Evolutionary conservation across 2,888 invertebrate genomes (phyloP), one percentile per base, ranked within the genome.

Genomic region (Platynereis dumerilii): DNA sequence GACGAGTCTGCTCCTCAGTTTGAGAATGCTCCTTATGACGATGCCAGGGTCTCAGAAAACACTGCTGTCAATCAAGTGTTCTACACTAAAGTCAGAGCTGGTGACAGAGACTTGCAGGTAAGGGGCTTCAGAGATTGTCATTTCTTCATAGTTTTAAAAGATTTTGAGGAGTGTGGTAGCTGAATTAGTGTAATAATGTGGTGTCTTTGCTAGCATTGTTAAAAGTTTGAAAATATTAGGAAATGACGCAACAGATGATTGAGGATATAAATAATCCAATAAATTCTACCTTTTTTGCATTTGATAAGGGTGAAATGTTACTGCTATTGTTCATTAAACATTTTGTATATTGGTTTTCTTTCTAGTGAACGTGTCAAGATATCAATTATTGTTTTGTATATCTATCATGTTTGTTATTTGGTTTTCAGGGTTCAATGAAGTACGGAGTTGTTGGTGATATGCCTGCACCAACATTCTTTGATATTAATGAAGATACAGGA

Each of bases 381-480:
- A n/a, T n/a, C n/a, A n/a, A n/a, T n/a, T n/a, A n/a, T n/a, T n/a
- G n/a, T n/a, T n/a, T n/a, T n/a, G n/a, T n/a, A 48, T 48, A n/a
- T 48, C 20, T 48, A 12, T 10, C 20, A 20, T 20, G 3, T 48
- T 20, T 48, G n/a, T n/a, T 17, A 15, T n/a, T 34, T 34, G 28
- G 55, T n/a, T 27, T 55, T 26, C 68, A 79, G 77, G 80, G 78
- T 3, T 39, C 45, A 20, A 73, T 80, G 52, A 61, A 60, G 29
- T 80, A 75, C 66, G 69, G 74, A 39, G 42, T 74, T 2, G 70
- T 72, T 60, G 79, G 79, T 3, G 57, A 73, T 24, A 76, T 78
- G 55, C 78, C 79, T 27, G 78, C 76, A 0, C 72, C 74, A 55
- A 72, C 69, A 17, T 76, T 77, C 73, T 80, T 80, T 66, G 57